These are phyloP conservation scores for Pristiophorus japonicus DNA, from an alignment of 2,113 vertebrate genomes.

Conservation along the genomic window DNA sequence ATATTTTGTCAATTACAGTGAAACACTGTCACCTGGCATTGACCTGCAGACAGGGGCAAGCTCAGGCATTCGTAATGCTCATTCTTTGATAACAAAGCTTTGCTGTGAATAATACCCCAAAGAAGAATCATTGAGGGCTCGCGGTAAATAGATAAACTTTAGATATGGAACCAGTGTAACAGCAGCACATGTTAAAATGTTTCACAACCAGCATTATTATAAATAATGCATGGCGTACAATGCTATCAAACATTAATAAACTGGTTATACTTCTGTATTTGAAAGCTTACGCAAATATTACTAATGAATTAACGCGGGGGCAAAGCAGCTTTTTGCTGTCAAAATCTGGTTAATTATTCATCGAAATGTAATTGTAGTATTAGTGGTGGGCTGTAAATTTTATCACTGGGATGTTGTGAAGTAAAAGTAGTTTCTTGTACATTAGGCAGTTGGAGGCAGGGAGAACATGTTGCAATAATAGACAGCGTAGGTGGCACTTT, in stretches of 20 bases:
- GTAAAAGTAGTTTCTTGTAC: neutral
- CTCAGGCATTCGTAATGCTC: neutral
- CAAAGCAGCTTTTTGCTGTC: neutral
- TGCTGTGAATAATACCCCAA: neutral
- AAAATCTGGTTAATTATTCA: neutral
- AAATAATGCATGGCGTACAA: neutral
- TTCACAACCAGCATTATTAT: neutral
- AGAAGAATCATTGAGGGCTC: neutral
- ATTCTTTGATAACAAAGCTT: neutral
- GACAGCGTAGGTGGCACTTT: neutral
- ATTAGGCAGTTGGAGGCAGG: neutral
- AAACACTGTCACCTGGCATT: neutral
- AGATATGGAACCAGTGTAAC: neutral
- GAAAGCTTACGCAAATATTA: neutral
- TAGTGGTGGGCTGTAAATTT: neutral
- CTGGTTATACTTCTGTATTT: neutral
- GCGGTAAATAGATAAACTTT: neutral
- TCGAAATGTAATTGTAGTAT: neutral
- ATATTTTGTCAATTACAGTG: neutral
- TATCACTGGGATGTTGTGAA: neutral
- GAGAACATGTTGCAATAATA: neutral
- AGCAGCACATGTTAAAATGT: neutral
- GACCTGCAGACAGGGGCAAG: neutral
- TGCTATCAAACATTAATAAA: neutral
- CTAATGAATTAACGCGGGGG: neutral